Evolutionary conservation across 2,888 invertebrate species (phyloP).

Genomic region (Tenthredo mesomela): DNA sequence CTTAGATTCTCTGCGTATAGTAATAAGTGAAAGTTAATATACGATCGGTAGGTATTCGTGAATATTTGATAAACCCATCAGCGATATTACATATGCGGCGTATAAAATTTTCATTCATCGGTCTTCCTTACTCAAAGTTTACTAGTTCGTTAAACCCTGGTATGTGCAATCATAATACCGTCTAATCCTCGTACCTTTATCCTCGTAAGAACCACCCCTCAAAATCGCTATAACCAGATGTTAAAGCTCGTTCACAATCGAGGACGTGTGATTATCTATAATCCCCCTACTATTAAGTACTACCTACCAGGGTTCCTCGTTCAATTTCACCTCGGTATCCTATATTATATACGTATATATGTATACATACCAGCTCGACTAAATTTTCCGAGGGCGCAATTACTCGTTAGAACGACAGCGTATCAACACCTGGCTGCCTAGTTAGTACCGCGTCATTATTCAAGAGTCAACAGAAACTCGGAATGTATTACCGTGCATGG

Average conservation of each 20-base stretch:
- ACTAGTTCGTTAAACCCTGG: background rate
- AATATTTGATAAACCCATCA: background rate
- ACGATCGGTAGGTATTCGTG: background rate
- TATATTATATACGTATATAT: too few species aligned
- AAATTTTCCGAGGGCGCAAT: background rate
- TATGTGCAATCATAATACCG: background rate
- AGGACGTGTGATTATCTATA: slow-evolving; percentile 18
- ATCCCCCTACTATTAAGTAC: background rate
- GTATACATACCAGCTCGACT: background rate
- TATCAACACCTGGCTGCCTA: background rate
- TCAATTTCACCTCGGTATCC: background rate
- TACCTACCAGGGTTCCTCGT: background rate
- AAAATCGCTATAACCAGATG: background rate
- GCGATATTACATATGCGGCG: background rate
- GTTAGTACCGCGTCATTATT: background rate
- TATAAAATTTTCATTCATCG: background rate
- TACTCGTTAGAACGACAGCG: background rate
- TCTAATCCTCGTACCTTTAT: background rate
- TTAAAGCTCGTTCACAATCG: slow-evolving; percentile 11
- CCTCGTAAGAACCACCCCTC: background rate
- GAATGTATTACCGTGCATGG: background rate
- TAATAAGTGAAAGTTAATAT: background rate
- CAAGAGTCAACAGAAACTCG: background rate
- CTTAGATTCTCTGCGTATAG: too few species aligned
- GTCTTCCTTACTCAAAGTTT: background rate